Evolutionary conservation across 1,140 invertebrate genomes (phyloP), one percentile per base, ranked within the genome.

Genomic region (Micrasema longulum): DNA sequence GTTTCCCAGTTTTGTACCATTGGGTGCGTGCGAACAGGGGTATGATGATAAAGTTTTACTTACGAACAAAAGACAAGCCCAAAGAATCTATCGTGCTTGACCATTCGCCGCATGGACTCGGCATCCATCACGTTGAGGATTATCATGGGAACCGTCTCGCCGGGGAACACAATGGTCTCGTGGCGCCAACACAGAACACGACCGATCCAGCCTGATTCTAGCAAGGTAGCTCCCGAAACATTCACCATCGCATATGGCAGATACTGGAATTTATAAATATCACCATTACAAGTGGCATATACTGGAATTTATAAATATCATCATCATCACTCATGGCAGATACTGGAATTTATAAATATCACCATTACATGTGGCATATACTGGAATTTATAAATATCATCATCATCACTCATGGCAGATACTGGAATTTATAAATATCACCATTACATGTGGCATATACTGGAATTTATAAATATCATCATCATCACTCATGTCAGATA

Each of bases 91-190:
- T 81, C 78, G 0, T 76, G 35, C 12, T 77, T 73, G 23, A 84
- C 79, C 53, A 79, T 78, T 1, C 69, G 31, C 1, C 67, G 38
- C 11, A 83, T 53, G 1, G 78, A 57, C 1, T 75, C 52, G 6
- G 76, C 73, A 57, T 83, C 79, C 18, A 76, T 67, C 1, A 72
- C 12, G 35, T 79, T 66, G 3, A 76, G 73, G 36, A 83, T 75
- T 47, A 84, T 71, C 82, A 84, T 80, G 36, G 84, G 84, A 18
- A 85, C 79, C 0, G 79, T 83, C 75, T 85, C 84, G 14, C 83
- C 83, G 1, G 84, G 84, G 74, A 84, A 85, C 50, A 84, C 80
- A 16, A 79, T 77, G 23, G 80, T 80, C 26, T 81, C 77, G 50
- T 82, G 80, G 12, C 78, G 79, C 67, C 77, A 69, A 50, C 78